These are phyloP conservation scores for Macrosiphum euphorbiae DNA, from an alignment of 2,888 invertebrate species.

Conservation along the genomic window DNA sequence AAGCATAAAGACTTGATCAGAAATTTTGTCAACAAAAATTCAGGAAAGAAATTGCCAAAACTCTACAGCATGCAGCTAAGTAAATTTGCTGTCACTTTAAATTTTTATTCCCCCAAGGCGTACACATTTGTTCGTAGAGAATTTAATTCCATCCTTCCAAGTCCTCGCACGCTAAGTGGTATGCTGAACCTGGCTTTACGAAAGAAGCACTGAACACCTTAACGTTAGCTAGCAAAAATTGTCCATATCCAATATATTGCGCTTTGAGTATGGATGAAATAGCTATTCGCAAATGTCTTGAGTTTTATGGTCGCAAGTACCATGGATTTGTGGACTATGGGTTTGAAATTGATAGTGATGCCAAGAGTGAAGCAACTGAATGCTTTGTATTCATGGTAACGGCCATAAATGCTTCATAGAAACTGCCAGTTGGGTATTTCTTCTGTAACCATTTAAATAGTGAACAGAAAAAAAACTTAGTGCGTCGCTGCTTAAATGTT, in stretches of 20 bases:
- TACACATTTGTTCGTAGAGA: neutral
- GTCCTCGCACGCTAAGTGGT: neutral
- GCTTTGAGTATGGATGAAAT: conserved; percentile 38
- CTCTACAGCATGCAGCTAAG: too few relatives aligned
- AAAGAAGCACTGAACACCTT: conserved; percentile 22
- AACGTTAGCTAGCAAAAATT: neutral
- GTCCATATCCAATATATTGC: neutral
- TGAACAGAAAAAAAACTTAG: conserved; percentile 29
- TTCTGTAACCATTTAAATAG: conserved; percentile 1
- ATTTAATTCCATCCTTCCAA: neutral
- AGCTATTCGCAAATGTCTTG: conserved; percentile 1
- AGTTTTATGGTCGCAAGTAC: conserved; percentile 1
- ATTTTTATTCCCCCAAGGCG: too few relatives aligned
- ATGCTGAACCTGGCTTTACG: conserved; percentile 41
- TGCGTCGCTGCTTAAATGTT: conserved; percentile 1
- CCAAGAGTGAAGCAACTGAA: conserved; percentile 13
- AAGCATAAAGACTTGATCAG: neutral
- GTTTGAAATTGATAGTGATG: conserved; percentile 24
- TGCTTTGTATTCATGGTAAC: conserved; percentile 39
- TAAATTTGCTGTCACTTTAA: too few relatives aligned
- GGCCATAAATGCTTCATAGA: conserved; percentile 37
- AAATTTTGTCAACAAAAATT: neutral
- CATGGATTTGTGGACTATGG: conserved; percentile 16
- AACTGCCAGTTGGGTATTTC: conserved; percentile 48
- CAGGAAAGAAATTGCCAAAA: too few relatives aligned